A percentile compares a stretch with the other conserved stretches of the same genome.
Conservation (phyloP, 1,140 invertebrate species). For the Diabrotica virgifera region DNA sequence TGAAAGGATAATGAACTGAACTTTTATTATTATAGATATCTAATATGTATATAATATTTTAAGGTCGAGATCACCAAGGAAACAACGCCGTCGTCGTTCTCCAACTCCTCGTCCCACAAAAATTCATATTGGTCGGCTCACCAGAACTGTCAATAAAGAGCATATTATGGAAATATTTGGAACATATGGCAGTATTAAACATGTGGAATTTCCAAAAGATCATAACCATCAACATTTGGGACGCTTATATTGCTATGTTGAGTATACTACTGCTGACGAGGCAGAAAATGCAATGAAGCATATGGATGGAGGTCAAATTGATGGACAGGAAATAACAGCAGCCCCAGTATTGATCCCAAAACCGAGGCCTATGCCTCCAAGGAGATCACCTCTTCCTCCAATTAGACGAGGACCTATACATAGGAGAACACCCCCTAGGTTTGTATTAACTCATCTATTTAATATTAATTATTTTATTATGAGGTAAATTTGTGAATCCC, state of each 20-base stretch:
- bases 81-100: conserved; percentile 71
- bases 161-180: conserved; percentile 95
- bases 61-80: conserved; percentile 53
- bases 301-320: conserved; percentile 95
- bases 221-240: conserved; percentile 81
- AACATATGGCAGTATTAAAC: conserved; percentile 86
- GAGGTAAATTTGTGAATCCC: too few species aligned
- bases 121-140: conserved; percentile 89
- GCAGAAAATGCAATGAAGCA: conserved; percentile 98
- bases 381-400: conserved; percentile 60
- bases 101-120: conserved; percentile 83
- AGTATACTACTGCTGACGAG: conserved; percentile 90
- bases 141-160: conserved; percentile 88
- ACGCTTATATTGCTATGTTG: conserved; percentile 91
- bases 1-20: too few species aligned
- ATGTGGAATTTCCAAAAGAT: conserved; percentile 86
- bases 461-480: too few species aligned
- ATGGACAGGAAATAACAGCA: conserved; percentile 92
- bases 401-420: conserved; percentile 43
- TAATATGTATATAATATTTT: background rate
- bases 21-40: too few species aligned
- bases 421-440: conserved; percentile 46
- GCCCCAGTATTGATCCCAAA: conserved; percentile 83
- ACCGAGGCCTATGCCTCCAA: conserved; percentile 60
- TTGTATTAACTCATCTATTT: background rate